Conservation (phyloP, 1,140 invertebrate species). For the Antheraea pernyi region DNA sequence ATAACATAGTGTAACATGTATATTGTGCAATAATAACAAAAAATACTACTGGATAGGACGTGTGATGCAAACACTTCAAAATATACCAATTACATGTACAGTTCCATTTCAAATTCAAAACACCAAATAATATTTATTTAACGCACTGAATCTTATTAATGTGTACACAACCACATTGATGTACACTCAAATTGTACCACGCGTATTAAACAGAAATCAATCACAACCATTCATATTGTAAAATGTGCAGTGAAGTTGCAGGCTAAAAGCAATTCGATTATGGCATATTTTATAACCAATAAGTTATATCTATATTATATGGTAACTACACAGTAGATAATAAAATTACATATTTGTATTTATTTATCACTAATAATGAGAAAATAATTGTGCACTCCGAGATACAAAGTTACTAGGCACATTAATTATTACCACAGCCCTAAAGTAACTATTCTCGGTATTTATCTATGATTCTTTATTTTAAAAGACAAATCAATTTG, state of each 20-base stretch:
- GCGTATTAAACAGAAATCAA: not conserved
- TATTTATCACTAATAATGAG: not conserved
- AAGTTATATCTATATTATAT: not conserved
- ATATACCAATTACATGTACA: no score
- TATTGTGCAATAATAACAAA: not conserved
- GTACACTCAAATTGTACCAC: not conserved
- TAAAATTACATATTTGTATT: not conserved
- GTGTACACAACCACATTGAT: no score
- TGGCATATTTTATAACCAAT: not conserved
- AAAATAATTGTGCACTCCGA: not conserved
- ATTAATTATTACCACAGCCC: not conserved
- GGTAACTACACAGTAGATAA: not conserved
- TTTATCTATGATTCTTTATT: not conserved
- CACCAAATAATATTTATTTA: not conserved
- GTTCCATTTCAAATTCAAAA: no score
- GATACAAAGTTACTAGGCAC: not conserved
- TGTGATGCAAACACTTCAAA: not conserved
- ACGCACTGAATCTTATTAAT: no score
- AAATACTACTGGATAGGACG: not conserved
- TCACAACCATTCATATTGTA: not conserved
- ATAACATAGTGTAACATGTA: not conserved
- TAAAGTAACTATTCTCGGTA: not conserved
- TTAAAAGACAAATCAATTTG: no score
- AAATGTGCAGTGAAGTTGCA: not conserved
- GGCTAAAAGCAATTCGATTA: not conserved